Conservation (phyloP, 2,113 vertebrate species). For the Calidris pugnax region DNA sequence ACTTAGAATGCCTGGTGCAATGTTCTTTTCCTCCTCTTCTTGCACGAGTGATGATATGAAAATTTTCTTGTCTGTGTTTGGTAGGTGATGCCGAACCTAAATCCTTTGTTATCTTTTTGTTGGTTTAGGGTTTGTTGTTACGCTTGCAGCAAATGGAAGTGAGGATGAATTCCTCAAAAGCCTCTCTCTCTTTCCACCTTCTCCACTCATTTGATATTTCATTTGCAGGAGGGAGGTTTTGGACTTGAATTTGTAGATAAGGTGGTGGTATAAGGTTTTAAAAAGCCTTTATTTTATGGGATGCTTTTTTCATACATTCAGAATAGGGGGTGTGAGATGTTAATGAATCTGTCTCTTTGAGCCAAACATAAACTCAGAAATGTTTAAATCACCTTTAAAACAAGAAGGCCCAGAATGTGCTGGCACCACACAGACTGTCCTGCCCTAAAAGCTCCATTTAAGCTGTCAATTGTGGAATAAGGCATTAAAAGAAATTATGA, state of each 20-base stretch:
- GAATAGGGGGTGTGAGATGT: rapidly evolving
- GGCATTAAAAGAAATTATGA: background rate
- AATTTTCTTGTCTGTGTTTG: background rate
- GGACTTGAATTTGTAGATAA: background rate
- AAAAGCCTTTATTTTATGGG: background rate
- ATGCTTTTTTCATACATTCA: background rate
- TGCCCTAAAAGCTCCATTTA: background rate
- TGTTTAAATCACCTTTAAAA: no score
- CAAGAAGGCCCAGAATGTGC: background rate
- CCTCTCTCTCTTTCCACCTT: background rate
- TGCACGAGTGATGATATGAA: background rate
- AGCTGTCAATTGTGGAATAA: background rate
- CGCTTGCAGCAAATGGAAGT: background rate
- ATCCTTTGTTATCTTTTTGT: background rate
- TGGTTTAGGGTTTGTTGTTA: background rate
- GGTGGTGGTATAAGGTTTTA: background rate
- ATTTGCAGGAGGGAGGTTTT: background rate
- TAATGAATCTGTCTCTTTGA: background rate
- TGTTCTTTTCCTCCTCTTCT: background rate
- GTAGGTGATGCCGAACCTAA: background rate
- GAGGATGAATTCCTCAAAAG: background rate
- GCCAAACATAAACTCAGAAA: background rate
- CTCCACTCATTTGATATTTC: background rate
- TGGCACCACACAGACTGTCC: background rate
- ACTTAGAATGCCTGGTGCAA: background rate